Base-by-base conservation (phyloP, 2,113 vertebrate genomes). In the Pelvicachromis taeniatus region DNA sequence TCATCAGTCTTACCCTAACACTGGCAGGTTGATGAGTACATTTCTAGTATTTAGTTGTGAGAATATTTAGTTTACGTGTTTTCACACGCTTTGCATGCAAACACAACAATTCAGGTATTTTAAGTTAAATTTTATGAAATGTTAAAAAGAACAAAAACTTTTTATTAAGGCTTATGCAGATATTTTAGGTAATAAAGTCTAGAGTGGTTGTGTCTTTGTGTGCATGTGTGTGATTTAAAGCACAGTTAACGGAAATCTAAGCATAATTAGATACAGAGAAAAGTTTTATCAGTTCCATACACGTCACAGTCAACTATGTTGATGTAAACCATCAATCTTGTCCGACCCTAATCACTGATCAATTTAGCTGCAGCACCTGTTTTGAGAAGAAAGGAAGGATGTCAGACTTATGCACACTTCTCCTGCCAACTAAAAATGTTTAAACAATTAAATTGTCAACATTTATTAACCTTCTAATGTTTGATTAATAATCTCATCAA, bases 401-500 rank as follows among this genome's bases (percentile, higher is more conserved):
- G 94, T 94, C 91, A 91, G 87, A 89, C 90, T 87, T 65, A 52
- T 42, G 85, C 70, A 70, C 84, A 80, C 83, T 85, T 90, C 85
- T 89, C 75, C 56, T 58, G 59, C 53, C 73, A 73, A 40, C 52
- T 91, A 54, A 68, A 89, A 89, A 93, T 88, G 85, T 93, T 92
- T 93, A 91, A 95, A 94, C 93, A 90, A 95, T 95, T 88, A 89
- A 92, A 94, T 92, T 90, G 92, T 91, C 92, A 86, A 70, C 87
- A 88, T 91, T 91, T 84, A 95, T 96, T 94, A 95, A 95, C 91
- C 92, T 89, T 88, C 78, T 91, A 85, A 91, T 73, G 26, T 92
- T 88, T 95, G 90, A 95, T 95, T 95, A 94, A 95, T 94, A 94
- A 90, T 94, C 88, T 84, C 86, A 94, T 95, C 87, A 86, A 89